Evolutionary conservation across 92 coral and sea anemone species (phyloP).

Genomic region (Zoanthus sansibaricus): DNA sequence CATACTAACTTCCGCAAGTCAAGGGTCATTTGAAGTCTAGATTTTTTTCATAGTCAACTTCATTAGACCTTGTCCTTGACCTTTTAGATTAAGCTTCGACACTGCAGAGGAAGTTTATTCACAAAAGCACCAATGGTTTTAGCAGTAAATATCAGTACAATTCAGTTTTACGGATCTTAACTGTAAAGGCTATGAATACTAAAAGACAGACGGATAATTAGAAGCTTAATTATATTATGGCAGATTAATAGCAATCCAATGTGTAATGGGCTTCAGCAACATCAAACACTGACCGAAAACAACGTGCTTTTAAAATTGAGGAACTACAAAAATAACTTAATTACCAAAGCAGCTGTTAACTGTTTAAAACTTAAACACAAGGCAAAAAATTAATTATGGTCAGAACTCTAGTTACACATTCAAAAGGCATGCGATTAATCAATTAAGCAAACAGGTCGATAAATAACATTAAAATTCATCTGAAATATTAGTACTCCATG

Average conservation of each 20-base stretch:
- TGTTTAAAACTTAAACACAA: background rate
- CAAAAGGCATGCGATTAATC: background rate
- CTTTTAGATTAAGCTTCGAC: too few relatives aligned
- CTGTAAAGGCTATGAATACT: background rate
- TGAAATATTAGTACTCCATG: background rate
- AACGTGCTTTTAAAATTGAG: background rate
- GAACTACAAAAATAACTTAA: background rate
- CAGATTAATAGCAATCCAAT: background rate
- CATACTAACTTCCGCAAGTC: too few relatives aligned
- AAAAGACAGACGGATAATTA: background rate
- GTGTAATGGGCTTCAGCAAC: background rate
- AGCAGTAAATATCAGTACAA: background rate
- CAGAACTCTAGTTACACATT: background rate
- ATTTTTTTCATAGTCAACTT: too few relatives aligned
- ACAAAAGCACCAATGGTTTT: background rate
- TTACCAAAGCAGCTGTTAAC: background rate
- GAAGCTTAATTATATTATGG: background rate
- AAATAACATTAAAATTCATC: background rate
- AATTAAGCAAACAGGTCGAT: background rate
- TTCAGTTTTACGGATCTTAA: background rate
- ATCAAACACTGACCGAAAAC: slow-evolving; percentile 2
- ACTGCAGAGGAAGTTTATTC: background rate
- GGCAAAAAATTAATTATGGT: too few relatives aligned
- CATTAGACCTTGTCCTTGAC: too few relatives aligned
- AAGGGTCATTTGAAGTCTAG: too few relatives aligned